Conservation (phyloP, 1,140 invertebrate genomes). For the Dinoponera quadriceps region DNA sequence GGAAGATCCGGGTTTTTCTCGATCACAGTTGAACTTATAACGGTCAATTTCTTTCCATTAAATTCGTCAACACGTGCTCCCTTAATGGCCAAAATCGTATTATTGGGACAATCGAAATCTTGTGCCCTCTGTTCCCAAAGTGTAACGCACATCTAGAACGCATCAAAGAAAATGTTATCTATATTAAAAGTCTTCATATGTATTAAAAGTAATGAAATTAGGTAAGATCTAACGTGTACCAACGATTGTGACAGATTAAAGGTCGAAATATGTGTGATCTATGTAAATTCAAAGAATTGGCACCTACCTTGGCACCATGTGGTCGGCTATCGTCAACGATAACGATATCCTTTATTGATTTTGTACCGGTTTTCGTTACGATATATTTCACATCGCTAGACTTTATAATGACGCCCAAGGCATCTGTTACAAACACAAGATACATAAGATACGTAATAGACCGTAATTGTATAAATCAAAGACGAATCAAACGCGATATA, state of each 20-base stretch:
- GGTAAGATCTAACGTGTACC: no score
- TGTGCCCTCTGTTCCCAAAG: conserved; percentile 94
- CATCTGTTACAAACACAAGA: conserved; percentile 87
- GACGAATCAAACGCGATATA: background rate
- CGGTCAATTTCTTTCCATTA: conserved; percentile 89
- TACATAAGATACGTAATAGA: no score
- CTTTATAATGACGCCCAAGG: conserved; percentile 95
- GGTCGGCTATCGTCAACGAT: conserved; percentile 92
- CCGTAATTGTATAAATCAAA: conserved; percentile 15
- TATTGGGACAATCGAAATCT: conserved; percentile 90
- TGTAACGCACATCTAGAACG: conserved; percentile 87
- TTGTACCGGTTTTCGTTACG: conserved; percentile 90
- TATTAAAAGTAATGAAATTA: no score
- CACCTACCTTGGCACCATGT: conserved; percentile 89
- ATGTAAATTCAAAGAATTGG: conserved; percentile 37
- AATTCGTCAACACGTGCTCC: conserved; percentile 90
- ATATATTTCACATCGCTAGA: conserved; percentile 90
- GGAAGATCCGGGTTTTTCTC: conserved; percentile 95
- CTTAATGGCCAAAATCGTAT: conserved; percentile 95
- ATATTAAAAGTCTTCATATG: no score
- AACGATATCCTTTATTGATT: conserved; percentile 94
- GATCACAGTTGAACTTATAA: conserved; percentile 87
- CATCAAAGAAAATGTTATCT: no score
- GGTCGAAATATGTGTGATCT: no score
- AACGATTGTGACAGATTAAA: no score